These are phyloP conservation scores for Ornithoptera priamus DNA, from an alignment of 2,888 invertebrate species.

Conservation along the genomic window DNA sequence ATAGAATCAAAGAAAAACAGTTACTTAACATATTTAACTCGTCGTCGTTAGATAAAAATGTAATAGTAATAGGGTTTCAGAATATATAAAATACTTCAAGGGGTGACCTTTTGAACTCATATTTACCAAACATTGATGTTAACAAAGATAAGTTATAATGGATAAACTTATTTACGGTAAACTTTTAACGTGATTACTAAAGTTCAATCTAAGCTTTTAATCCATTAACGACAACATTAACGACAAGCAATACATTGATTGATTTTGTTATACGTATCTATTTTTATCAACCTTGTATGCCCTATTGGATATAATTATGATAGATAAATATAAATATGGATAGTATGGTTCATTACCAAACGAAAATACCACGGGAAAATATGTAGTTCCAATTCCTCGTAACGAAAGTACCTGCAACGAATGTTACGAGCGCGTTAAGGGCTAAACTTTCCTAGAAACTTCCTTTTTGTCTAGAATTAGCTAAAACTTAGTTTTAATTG, in stretches of 20 bases:
- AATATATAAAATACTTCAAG: neutral
- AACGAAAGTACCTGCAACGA: too few species aligned
- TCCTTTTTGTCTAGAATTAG: too few species aligned
- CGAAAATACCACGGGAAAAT: too few species aligned
- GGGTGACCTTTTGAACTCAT: neutral
- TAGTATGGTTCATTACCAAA: neutral
- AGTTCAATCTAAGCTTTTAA: neutral
- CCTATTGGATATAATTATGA: neutral
- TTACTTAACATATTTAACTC: too few species aligned
- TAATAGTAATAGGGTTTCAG: neutral
- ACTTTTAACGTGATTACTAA: neutral
- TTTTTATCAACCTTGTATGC: neutral
- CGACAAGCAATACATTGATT: neutral
- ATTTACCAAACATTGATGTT: neutral
- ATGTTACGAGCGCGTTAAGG: too few species aligned
- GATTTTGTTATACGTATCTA: neutral
- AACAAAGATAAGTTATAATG: neutral
- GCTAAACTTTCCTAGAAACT: too few species aligned
- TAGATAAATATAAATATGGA: neutral
- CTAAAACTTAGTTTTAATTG: too few species aligned
- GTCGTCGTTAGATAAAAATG: too few species aligned
- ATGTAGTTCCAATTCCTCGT: too few species aligned
- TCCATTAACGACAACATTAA: neutral
- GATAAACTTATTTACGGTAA: neutral
- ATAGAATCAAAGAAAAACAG: too few species aligned